Base-by-base conservation (phyloP, 2,888 invertebrate species). In the Drosophila macrospina region DNA sequence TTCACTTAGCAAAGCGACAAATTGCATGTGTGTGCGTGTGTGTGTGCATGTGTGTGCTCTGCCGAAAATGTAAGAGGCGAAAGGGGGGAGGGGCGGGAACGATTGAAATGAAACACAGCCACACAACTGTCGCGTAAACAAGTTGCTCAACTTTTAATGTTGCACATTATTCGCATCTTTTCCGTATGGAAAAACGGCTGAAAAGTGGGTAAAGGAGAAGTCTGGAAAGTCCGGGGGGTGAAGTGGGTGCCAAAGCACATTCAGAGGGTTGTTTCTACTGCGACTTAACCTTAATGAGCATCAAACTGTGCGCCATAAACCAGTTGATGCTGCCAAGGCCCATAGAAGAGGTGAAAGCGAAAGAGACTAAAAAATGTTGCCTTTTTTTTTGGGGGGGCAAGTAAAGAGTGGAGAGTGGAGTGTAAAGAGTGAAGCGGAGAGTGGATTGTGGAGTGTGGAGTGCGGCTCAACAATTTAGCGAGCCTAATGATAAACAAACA, bases 241-340 rank as follows among this genome's bases (percentile, higher is more conserved):
- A 52, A 73, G 75, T 73, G 73, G 70, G 64, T 69, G 73, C 63
- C 52, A 50, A 51, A 60, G 48, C 51, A 36, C 13, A 42, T 45
- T 42, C 15, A 36, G 54, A 77, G 77, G 65, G 73, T 65, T 72
- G 80, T 47, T 47, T 60, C 55, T 37, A 41, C 55, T 61, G 37
- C 63, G 82, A 75, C 79, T 80, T 82, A 80, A 74, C 80, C 78
- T 71, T 83, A 80, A 80, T 83, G 80, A 77, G 80, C 80, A 77
- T 74, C 80, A 80, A 80, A 77, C 80, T 82, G 76, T 73, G 77
- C 64, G 65, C 73, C 69, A 66, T 79, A 82, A 74, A 79, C 66
- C 78, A 77, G 78, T 74, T 69, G 76, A 75, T 70, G 66, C 66
- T 39, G 20, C 20, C 24, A 16, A 26, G 36, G 16, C 52, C 42